Evolutionary conservation across 2,888 invertebrate genomes (phyloP), one percentile per base, ranked within the genome.

Genomic region (Pollenia labialis): DNA sequence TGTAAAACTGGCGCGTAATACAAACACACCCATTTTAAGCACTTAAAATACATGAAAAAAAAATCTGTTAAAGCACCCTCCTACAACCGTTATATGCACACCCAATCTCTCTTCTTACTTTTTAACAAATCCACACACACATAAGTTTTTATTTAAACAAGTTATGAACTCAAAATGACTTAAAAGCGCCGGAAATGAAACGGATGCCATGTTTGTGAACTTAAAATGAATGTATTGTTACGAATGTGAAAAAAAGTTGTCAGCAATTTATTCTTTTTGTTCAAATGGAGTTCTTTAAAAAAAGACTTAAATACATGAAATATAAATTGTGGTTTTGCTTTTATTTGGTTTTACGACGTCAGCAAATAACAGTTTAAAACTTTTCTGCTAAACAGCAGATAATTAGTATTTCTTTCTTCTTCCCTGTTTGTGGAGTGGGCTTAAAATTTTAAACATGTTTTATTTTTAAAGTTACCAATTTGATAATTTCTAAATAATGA

Each of bases 171-270:
- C 62, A 75, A 82, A 83, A 72, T 85, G 77, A 84, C 72, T 85
- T 79, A 79, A 85, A 88, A 88, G 87, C 71, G 72, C 87, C 90
- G 90, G 90, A 90, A 90, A 90, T 90, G 87, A 89, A 90, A 88
- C 90, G 89, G 89, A 90, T 88, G 88, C 85, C 88, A 89, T 88
- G 89, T 88, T 89, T 89, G 89, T 88, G 64, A 86, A 82, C 79
- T 79, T 64, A 60, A 85, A 82, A 85, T 74, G 74, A 81, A 72
- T 76, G 72, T 71, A 72, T 81, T 81, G 48, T 80, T 71, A 18
- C 2, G 46, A 56, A 52, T 66, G n/a, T 50, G 23, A 11, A 54
- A 69, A 44, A 56, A 54, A 58, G n/a, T 75, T 48, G 58, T 68
- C 60, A 54, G 46, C 50, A 50, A 32, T 32, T 14, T 54, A 16